Base-by-base conservation (phyloP, 2,113 vertebrate species). In the Perca fluviatilis region DNA sequence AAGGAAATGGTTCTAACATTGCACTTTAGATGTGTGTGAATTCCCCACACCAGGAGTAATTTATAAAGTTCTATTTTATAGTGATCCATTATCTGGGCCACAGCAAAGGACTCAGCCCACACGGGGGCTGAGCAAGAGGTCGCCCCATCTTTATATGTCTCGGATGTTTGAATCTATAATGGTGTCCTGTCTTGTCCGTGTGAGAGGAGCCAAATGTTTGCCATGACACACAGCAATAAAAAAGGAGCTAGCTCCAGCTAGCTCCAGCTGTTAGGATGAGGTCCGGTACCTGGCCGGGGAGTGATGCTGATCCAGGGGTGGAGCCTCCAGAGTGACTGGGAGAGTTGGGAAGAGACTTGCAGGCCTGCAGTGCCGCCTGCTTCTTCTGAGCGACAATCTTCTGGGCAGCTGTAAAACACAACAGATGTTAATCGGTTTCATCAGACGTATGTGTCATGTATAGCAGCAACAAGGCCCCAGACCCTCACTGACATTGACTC, bases 331-430 rank as follows among this genome's bases (percentile, higher is more conserved):
- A 98, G 93, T 99, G 98, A 85, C 96, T 98, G 12, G 98, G 97
- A 3, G 97, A 97, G 94, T 97, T 99, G 1, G 98, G 98, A 36
- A 99, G 94, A 21, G 98, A 99, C 85, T 99, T 99, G 95, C 97
- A 99, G 0, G 97, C 96, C 88, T 96, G 89, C 47, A 97, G 95
- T 47, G 96, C 96, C 5, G 97, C 96, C 90, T 97, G 98, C 67
- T 97, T 98, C 88, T 95, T 97, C 81, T 97, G 93, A 0, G 96
- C 93, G 6, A 97, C 95, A 1, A 97, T 97, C 88, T 97, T 98
- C 94, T 98, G 97, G 68, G 97, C 96, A 50, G 97, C 98, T 99
- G 93, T 30, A 43, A 21, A 63, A 53, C 63, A 61, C 14, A 18
- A 7, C 13, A 54, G 33, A 46, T 8, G 63, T 46, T 23, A 40